phyloP scores from a whole-genome alignment of 2,888 invertebrate species.

The Lutraria lutraria region DNA sequence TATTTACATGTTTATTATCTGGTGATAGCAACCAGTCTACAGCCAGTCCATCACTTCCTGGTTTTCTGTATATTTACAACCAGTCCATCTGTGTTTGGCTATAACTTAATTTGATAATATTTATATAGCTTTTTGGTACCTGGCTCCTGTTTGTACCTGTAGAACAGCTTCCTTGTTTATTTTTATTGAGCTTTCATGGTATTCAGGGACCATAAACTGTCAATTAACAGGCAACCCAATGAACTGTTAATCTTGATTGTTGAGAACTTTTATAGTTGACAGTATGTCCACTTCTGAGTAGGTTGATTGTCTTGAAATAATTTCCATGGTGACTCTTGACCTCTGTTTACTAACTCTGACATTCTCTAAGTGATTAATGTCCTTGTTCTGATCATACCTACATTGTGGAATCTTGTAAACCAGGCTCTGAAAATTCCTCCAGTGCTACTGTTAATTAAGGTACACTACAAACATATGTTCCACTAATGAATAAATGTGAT shows the following conservation, averaged over 20 bases:
- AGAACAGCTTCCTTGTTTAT: neutral
- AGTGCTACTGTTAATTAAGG: neutral
- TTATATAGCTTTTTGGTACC: neutral
- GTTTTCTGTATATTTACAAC: neutral
- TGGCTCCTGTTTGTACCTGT: neutral
- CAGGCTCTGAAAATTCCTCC: conserved; percentile 15
- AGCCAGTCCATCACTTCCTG: neutral
- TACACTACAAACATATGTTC: conserved; percentile 1
- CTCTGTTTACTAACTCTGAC: neutral
- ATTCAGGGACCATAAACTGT: neutral
- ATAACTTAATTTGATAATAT: neutral
- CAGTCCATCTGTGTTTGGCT: neutral
- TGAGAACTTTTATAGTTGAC: conserved; percentile 6
- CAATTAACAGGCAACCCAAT: neutral
- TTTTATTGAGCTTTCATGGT: neutral
- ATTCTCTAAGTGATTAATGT: neutral
- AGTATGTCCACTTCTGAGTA: neutral
- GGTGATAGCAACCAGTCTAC: neutral
- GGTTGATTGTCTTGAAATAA: neutral
- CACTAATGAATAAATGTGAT: neutral
- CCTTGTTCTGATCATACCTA: neutral
- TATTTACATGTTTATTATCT: neutral
- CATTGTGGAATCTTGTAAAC: neutral
- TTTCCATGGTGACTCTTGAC: neutral
- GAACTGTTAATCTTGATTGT: neutral